These are phyloP conservation scores for Cephus runcator DNA, from an alignment of 2,888 invertebrate genomes.

Conservation along the genomic window DNA sequence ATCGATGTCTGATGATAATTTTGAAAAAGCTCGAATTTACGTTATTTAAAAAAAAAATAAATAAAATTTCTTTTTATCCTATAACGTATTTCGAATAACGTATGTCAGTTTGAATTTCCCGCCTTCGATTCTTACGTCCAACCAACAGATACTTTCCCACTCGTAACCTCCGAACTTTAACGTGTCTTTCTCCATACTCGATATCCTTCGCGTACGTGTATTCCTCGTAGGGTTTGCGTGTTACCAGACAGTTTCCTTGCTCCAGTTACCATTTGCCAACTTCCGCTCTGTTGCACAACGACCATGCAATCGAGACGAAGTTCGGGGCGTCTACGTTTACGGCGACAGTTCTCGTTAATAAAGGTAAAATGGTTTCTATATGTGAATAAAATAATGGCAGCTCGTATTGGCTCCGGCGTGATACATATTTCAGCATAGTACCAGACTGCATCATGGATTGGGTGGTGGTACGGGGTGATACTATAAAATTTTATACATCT, in stretches of 20 bases:
- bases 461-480: no score
- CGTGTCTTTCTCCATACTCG: not conserved
- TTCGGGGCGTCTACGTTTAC: slow-evolving; percentile 29
- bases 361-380: slow-evolving; percentile 14
- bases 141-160: not conserved
- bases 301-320: slow-evolving; percentile 31
- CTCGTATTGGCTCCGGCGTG: not conserved
- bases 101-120: not conserved
- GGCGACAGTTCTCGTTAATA: slow-evolving; percentile 33
- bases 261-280: slow-evolving; percentile 45
- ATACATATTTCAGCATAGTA: no score
- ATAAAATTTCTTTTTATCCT: not conserved
- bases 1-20: not conserved
- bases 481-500: not conserved
- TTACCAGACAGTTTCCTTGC: slow-evolving; percentile 16
- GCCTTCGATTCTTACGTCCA: not conserved
- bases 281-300: slow-evolving; percentile 31
- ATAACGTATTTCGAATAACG: not conserved
- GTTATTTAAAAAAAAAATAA: not conserved
- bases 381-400: not conserved
- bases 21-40: not conserved
- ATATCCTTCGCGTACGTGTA: not conserved
- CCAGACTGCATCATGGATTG: no score
- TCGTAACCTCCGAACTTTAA: not conserved
- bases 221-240: not conserved